phyloP scores from a whole-genome alignment of 2,888 invertebrate species.

The Heliconius erato region DNA sequence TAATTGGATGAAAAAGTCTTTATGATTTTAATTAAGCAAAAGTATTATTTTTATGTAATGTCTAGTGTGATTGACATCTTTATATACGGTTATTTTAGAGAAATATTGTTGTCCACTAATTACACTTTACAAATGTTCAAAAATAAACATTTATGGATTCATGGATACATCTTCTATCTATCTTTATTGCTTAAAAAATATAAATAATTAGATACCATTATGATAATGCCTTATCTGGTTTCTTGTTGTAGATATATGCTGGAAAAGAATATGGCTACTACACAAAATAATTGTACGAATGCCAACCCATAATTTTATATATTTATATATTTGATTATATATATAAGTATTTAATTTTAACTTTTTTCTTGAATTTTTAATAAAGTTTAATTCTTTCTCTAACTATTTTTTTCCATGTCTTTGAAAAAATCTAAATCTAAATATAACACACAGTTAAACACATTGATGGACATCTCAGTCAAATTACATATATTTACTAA shows the following conservation, averaged over 20 bases:
- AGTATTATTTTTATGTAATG: background rate
- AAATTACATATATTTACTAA: background rate
- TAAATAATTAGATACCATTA: background rate
- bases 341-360: background rate
- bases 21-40: background rate
- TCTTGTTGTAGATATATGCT: background rate
- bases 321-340: background rate
- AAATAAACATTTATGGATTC: background rate
- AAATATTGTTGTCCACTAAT: too few species aligned
- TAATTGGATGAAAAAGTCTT: background rate
- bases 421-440: background rate
- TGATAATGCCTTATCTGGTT: background rate
- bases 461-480: background rate
- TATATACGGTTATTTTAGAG: background rate
- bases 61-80: background rate
- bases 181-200: background rate
- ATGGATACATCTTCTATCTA: background rate
- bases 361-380: background rate
- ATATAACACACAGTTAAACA: background rate
- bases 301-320: background rate
- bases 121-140: background rate
- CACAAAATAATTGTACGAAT: background rate
- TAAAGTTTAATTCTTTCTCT: too few species aligned
- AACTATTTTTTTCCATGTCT: background rate
- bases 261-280: background rate